These are phyloP conservation scores for Tortricodes alternella DNA, from an alignment of 2,888 invertebrate genomes.

Conservation along the genomic window DNA sequence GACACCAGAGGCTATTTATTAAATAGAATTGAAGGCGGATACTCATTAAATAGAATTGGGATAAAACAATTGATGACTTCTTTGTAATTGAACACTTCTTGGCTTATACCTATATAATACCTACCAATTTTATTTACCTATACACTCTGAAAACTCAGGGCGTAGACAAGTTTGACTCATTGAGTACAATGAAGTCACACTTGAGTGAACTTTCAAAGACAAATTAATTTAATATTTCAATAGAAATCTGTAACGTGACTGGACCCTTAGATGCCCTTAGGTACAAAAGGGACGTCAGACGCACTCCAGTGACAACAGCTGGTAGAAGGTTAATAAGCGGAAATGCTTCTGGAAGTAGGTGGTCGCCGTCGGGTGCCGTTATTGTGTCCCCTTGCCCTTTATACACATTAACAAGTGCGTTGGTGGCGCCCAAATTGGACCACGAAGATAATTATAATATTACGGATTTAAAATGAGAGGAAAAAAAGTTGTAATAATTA, in stretches of 20 bases:
- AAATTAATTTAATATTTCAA: neutral
- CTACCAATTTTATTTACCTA: too few relatives aligned
- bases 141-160: neutral
- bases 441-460: too few relatives aligned
- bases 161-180: neutral
- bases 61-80: too few relatives aligned
- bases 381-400: neutral
- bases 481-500: too few relatives aligned
- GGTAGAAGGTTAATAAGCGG: constrained; percentile 14
- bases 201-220: neutral
- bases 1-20: too few relatives aligned
- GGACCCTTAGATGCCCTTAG: neutral
- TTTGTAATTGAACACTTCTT: too few relatives aligned
- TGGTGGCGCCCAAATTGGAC: neutral
- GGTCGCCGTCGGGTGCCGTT: neutral
- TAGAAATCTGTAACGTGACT: neutral
- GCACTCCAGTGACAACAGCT: constrained; percentile 1
- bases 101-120: too few relatives aligned
- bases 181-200: neutral
- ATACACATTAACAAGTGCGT: neutral
- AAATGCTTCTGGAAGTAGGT: constrained; percentile 1
- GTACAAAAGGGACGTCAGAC: neutral
- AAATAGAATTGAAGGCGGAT: too few relatives aligned
- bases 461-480: too few relatives aligned
- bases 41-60: too few relatives aligned